Evolutionary conservation across 2,113 vertebrate genomes (phyloP), one percentile per base, ranked within the genome.

Genomic region (Mandrillus leucophaeus): DNA sequence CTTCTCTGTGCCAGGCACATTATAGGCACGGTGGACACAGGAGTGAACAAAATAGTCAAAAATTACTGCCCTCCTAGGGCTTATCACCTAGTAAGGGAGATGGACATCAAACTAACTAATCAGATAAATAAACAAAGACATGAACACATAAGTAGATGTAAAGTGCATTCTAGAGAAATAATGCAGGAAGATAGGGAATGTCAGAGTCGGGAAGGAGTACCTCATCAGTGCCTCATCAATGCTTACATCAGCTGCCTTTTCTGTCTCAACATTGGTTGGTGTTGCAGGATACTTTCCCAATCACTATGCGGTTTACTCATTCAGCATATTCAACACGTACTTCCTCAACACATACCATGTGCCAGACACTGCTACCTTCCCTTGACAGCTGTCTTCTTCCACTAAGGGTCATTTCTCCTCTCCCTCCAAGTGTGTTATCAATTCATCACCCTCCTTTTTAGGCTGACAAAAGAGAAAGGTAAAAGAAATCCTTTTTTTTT

Each of bases 191-290:
- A 22, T 6, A 30, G 13, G 20, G 22, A 35, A 35, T 7, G 43
- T 3, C 6, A 0, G 81, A 25, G 27, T 8, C 0, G 2, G 52
- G 7, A 13, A 35, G 17, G 35, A 40, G 40, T 32, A 1, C 27
- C 80, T 32, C 32, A 12, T 20, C 43, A 5, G 7, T 6, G 22
- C 18, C 50, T 10, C 20, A 38, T 50, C 27, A 45, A 40, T 0
- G 0, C 4, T 30, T 43, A 0, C 40, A 20, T 18, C 2, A 0
- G 40, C 17, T 38, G 23, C 48, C 50, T 59, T 40, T 14, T 14
- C 5, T 32, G 17, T 43, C 35, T 40, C 59, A 22, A 32, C 16
- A 27, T 18, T 32, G 9, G 64, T 22, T 16, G 23, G 16, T 18
- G 18, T 13, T 23, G 1, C 2, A 10, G 20, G 11, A 72, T 66